Evolutionary conservation across 92 coral and sea anemone genomes (phyloP).

Genomic region (Parazoanthus darwini): DNA sequence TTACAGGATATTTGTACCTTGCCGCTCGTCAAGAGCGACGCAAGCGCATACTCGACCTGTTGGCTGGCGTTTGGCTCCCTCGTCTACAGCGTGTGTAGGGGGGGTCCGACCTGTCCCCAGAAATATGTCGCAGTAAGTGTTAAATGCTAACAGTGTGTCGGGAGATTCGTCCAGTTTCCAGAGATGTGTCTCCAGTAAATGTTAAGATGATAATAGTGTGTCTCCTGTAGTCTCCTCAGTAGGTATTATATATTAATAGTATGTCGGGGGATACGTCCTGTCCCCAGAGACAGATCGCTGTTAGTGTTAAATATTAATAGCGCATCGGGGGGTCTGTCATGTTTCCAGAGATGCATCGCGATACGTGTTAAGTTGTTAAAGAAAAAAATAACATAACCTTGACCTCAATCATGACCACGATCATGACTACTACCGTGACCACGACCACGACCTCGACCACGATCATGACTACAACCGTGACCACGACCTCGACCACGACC

Average conservation of each 20-base stretch:
- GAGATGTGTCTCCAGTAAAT: background rate
- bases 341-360: too few relatives aligned
- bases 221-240: too few relatives aligned
- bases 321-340: background rate
- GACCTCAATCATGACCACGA: too few relatives aligned
- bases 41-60: conserved; percentile 43
- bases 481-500: too few relatives aligned
- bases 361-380: too few relatives aligned
- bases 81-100: conserved; percentile 42
- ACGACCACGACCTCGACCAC: too few relatives aligned
- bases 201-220: too few relatives aligned
- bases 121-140: conserved; percentile 37
- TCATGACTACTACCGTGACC: too few relatives aligned
- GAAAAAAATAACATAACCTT: too few relatives aligned
- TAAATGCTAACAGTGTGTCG: background rate
- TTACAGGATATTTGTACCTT: conserved; percentile 50
- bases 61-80: conserved; percentile 65
- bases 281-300: conserved; percentile 33
- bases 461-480: too few relatives aligned
- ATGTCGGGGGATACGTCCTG: conserved; percentile 35
- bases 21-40: conserved; percentile 20
- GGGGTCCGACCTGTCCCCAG: conserved; percentile 29
- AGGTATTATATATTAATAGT: background rate
- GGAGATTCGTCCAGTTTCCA: background rate
- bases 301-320: background rate